Evolutionary conservation across 2,113 vertebrate species (phyloP).

Genomic region (Mobula birostris): DNA sequence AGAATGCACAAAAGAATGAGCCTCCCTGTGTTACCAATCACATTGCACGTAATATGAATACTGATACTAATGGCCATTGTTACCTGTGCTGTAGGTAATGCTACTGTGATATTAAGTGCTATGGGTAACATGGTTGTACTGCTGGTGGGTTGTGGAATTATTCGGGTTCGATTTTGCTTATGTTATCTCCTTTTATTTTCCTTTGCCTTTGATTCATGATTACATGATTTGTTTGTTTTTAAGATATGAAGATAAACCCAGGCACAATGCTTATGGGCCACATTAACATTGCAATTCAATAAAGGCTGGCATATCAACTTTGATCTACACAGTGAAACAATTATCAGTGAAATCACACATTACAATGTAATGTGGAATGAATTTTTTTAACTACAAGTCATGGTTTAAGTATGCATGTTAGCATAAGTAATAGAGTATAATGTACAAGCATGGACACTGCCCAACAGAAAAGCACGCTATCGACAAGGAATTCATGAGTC

Average conservation of each 20-base stretch:
- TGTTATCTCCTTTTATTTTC: background rate
- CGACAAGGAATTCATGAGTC: background rate
- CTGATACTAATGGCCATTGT: background rate
- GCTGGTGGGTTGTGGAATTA: background rate
- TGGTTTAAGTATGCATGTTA: conserved; percentile 28
- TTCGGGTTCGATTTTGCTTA: background rate
- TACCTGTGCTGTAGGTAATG: background rate
- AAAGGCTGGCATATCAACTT: conserved; percentile 14
- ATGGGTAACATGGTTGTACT: background rate
- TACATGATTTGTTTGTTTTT: background rate
- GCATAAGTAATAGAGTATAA: background rate
- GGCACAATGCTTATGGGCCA: background rate
- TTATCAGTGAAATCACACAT: conserved; percentile 35
- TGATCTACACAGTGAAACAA: conserved; percentile 33
- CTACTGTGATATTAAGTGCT: background rate
- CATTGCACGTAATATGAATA: no score
- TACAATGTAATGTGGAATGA: conserved; percentile 26
- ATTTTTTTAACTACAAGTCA: conserved; percentile 5
- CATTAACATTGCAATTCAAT: background rate
- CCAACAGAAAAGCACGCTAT: background rate
- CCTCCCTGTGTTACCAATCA: no score
- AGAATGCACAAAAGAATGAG: no score
- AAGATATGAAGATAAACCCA: background rate
- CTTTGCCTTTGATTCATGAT: background rate
- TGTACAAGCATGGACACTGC: background rate